These are phyloP conservation scores for Monochamus alternatus DNA, from an alignment of 2,888 invertebrate species.

Conservation along the genomic window DNA sequence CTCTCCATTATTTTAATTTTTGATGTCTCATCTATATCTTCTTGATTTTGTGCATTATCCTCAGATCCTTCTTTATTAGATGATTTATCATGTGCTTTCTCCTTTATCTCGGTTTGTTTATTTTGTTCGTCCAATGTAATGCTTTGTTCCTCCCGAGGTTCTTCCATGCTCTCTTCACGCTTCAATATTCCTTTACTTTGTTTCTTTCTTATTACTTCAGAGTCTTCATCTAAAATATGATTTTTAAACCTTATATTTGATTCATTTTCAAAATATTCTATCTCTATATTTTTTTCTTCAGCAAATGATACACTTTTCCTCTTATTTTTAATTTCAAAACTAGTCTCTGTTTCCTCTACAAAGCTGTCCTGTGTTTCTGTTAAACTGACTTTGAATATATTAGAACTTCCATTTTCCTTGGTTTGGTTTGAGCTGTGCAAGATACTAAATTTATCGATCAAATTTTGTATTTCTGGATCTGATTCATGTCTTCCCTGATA, in stretches of 20 bases:
- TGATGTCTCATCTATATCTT: not conserved
- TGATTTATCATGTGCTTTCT: too few species aligned
- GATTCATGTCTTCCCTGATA: slow-evolving; percentile 2
- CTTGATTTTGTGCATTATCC: not conserved
- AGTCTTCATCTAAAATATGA: not conserved
- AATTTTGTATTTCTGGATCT: slow-evolving; percentile 8
- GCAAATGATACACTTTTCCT: slow-evolving; percentile 23
- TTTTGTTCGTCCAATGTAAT: not conserved
- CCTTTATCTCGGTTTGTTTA: not conserved
- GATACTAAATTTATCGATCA: slow-evolving; percentile 7
- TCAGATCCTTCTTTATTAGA: not conserved
- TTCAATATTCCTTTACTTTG: slow-evolving; percentile 7
- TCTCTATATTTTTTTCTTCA: slow-evolving; percentile 21
- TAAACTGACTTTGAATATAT: not conserved
- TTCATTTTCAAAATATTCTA: slow-evolving; percentile 17
- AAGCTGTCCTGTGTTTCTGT: not conserved
- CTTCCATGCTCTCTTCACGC: not conserved
- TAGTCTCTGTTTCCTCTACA: not conserved
- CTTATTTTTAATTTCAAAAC: slow-evolving; percentile 5
- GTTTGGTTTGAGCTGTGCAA: not conserved
- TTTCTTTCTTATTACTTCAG: slow-evolving; percentile 14
- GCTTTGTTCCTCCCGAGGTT: not conserved
- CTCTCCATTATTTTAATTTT: not conserved
- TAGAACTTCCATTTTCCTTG: not conserved
- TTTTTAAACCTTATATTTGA: not conserved